phyloP scores from a whole-genome alignment of 2,888 invertebrate species.

The Ornithoptera alexandrae region DNA sequence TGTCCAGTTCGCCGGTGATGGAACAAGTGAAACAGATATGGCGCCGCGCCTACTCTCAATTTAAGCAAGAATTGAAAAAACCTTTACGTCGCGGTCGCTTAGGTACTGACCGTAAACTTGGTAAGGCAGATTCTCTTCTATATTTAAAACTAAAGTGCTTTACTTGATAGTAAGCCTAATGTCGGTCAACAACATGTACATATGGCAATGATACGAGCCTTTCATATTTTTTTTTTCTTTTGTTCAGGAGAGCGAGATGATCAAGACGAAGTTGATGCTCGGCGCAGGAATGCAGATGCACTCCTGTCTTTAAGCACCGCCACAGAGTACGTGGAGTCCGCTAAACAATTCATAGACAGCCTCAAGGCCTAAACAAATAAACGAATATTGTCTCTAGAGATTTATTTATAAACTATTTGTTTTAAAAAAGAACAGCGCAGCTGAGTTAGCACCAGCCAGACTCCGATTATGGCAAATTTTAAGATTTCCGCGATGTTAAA shows the following conservation, averaged over 20 bases:
- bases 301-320: conserved; percentile 41
- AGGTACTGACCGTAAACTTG: conserved; percentile 2
- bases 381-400: too few relatives aligned
- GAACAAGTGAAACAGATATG: conserved; percentile 47
- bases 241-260: background rate
- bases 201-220: too few relatives aligned
- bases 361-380: conserved; percentile 13
- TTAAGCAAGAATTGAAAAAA: conserved; percentile 39
- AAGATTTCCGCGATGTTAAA: too few relatives aligned
- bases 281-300: conserved; percentile 31
- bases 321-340: conserved; percentile 43
- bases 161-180: too few relatives aligned
- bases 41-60: conserved; percentile 48
- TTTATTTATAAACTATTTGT: too few relatives aligned
- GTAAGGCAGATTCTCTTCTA: conserved; percentile 2
- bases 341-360: conserved; percentile 42
- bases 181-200: too few relatives aligned
- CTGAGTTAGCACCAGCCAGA: too few relatives aligned
- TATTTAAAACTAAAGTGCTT: too few relatives aligned
- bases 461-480: too few relatives aligned
- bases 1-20: conserved; percentile 47
- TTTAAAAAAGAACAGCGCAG: too few relatives aligned
- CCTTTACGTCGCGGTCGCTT: conserved; percentile 24
- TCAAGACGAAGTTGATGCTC: conserved; percentile 1
- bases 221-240: background rate